Evolutionary conservation across 2,797 vertebrate genomes (phyloP).

Genomic region (Lates japonicus): DNA sequence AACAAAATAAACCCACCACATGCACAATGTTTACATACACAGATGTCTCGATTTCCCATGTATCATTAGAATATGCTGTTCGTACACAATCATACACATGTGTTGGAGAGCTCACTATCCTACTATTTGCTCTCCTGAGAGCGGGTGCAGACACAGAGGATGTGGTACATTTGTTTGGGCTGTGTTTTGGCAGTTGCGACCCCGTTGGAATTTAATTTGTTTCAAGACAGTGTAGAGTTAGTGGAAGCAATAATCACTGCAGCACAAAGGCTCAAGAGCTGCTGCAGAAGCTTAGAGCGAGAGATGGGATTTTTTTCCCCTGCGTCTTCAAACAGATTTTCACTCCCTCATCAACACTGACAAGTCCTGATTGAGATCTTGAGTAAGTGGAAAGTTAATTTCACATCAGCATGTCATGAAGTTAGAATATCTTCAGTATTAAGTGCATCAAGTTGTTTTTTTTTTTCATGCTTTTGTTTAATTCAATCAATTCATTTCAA

Average conservation of each 20-base stretch:
- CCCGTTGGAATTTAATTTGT: conserved; percentile 69
- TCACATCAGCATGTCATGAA: conserved; percentile 22
- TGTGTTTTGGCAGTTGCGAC: conserved; percentile 62
- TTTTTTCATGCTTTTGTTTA: conserved; percentile 22
- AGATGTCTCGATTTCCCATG: not conserved
- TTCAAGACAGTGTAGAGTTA: conserved; percentile 51
- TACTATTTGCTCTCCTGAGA: conserved; percentile 36
- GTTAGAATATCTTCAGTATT: conserved; percentile 24
- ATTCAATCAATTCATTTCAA: conserved; percentile 32
- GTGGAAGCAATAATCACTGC: conserved; percentile 36
- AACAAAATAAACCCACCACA: not conserved
- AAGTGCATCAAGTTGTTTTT: conserved; percentile 4
- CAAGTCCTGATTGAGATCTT: conserved; percentile 52
- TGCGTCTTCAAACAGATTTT: conserved; percentile 41
- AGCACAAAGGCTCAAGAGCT: conserved; percentile 24
- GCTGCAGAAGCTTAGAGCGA: conserved; percentile 18
- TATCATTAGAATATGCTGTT: conserved; percentile 28
- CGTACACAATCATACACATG: not conserved
- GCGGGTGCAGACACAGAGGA: conserved; percentile 42
- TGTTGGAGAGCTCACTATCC: conserved; percentile 18
- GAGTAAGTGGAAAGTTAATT: conserved; percentile 43
- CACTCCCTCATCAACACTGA: conserved; percentile 24
- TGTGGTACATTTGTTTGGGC: conserved; percentile 58
- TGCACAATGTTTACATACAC: not conserved
- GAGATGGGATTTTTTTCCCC: conserved; percentile 26